These are phyloP conservation scores for Callocephalon fimbriatum DNA, from an alignment of 2,113 vertebrate genomes.

Conservation along the genomic window DNA sequence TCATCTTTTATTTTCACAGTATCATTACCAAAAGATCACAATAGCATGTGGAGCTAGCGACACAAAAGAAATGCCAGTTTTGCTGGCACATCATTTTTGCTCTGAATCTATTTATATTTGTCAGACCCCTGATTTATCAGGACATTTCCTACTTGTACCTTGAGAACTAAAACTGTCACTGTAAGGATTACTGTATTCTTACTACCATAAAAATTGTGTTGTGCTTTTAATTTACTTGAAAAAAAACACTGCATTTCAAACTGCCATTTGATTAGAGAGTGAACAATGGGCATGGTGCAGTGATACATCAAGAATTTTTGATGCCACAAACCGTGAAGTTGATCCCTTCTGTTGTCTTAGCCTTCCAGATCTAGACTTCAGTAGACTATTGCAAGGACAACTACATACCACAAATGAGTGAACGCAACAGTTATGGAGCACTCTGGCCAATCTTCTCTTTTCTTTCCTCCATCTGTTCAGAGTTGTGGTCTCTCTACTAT, in stretches of 20 bases:
- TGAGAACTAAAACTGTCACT: background rate
- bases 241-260: background rate
- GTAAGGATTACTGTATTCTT: background rate
- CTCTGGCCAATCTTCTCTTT: background rate
- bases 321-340: background rate
- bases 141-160: background rate
- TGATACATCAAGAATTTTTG: background rate
- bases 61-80: background rate
- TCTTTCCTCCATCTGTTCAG: background rate
- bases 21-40: background rate
- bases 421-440: background rate
- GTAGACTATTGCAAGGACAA: background rate
- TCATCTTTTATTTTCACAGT: background rate
- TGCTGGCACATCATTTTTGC: background rate
- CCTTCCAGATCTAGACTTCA: background rate
- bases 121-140: background rate
- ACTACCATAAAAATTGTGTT: background rate
- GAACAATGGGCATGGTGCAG: background rate
- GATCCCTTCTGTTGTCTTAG: background rate
- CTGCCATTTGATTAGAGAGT: background rate
- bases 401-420: rapidly evolving
- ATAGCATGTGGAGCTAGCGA: background rate
- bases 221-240: background rate
- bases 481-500: background rate
- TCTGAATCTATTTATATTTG: background rate